A percentile compares a stretch with the other conserved stretches of the same genome.
These are phyloP conservation scores for Acanthiza pusilla DNA, from an alignment of 2,797 vertebrate species.

Conservation along the genomic window DNA sequence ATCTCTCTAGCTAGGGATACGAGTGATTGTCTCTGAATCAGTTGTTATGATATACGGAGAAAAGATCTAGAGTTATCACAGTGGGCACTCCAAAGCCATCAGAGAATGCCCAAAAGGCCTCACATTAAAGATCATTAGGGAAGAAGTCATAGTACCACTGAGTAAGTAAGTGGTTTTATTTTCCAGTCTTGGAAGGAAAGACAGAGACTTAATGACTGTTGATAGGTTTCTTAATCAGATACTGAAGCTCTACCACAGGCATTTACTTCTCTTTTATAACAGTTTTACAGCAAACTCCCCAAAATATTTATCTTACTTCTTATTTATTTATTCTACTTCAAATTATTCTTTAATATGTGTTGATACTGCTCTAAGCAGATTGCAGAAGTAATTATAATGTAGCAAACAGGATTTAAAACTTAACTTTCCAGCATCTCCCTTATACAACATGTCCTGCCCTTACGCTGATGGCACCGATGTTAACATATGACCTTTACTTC, in stretches of 20 bases:
- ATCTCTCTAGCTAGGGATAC: neutral
- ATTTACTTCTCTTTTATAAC: neutral
- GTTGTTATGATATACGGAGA: neutral
- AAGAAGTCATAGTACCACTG: neutral
- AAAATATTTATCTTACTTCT: neutral
- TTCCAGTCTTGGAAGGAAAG: neutral
- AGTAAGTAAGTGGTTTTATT: neutral
- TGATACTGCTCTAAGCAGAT: neutral
- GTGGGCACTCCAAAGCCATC: neutral
- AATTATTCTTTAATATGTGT: neutral
- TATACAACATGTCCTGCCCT: neutral
- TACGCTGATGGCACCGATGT: neutral
- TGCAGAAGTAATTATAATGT: neutral
- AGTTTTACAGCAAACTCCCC: neutral
- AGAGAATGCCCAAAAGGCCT: neutral
- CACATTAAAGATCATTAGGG: neutral
- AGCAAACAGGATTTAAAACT: neutral
- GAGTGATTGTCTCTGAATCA: neutral
- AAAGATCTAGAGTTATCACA: neutral
- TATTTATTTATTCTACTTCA: neutral
- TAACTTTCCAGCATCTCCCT: neutral
- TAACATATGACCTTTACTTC: neutral
- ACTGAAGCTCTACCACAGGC: neutral
- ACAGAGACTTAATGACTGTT: neutral
- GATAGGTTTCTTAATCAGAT: neutral